A percentile compares a stretch with the other conserved stretches of the same genome.
phyloP scores from a whole-genome alignment of 2,797 vertebrate genomes.

The Manis crassicaudata region DNA sequence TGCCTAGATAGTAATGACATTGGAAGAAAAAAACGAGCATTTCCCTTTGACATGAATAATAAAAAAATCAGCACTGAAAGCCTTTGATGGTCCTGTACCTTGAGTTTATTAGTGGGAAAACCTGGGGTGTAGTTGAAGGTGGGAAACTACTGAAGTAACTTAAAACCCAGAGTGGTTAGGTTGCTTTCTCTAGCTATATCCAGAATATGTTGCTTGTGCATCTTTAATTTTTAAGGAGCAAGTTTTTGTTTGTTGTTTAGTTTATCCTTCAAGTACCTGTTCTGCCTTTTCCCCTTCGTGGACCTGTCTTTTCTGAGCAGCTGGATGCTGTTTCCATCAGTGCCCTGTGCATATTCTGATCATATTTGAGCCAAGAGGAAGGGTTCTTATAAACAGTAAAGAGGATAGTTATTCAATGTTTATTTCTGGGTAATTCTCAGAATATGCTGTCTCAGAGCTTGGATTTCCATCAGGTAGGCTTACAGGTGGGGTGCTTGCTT shows the following conservation, averaged over 20 bases:
- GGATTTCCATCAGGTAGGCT: not conserved
- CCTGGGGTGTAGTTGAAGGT: not conserved
- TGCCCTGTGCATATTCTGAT: not conserved
- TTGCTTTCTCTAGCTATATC: not conserved
- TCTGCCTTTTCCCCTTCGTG: not conserved
- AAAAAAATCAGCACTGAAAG: too few relatives aligned
- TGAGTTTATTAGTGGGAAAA: not conserved
- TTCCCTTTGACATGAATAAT: not conserved
- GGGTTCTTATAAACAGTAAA: not conserved
- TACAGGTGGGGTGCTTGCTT: not conserved
- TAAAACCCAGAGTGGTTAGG: not conserved
- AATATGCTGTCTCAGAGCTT: not conserved
- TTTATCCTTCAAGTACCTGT: not conserved
- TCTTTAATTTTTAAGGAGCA: not conserved
- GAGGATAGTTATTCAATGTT: not conserved
- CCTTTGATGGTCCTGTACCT: not conserved
- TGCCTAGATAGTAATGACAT: not conserved
- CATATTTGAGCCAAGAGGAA: not conserved
- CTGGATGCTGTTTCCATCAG: rapidly evolving
- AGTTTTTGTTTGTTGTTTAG: not conserved
- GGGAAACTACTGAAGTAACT: not conserved
- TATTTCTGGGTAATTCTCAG: not conserved
- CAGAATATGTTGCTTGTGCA: not conserved
- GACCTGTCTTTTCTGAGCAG: not conserved
- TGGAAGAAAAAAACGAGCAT: not conserved